Evolutionary conservation across 2,797 vertebrate genomes (phyloP).

Genomic region (Ptychadena robeensis): DNA sequence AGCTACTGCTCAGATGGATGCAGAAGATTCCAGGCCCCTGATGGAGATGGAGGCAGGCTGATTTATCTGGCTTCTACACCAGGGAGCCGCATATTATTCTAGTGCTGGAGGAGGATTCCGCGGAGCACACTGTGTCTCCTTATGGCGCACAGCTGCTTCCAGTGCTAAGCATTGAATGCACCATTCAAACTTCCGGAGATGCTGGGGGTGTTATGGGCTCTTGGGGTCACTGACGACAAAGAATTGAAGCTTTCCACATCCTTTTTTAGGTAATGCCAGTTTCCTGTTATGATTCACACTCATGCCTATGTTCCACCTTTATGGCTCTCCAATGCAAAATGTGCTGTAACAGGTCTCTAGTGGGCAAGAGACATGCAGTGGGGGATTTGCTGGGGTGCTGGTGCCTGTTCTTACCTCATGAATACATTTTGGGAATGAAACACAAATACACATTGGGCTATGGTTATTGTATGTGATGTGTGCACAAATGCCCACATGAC

Average conservation of each 20-base stretch:
- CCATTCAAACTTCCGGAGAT: background rate
- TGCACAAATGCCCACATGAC: too few species aligned
- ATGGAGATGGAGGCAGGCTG: background rate
- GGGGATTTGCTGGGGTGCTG: too few species aligned
- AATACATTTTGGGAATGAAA: too few species aligned
- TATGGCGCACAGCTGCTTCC: background rate
- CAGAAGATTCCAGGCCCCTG: background rate
- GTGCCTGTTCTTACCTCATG: too few species aligned
- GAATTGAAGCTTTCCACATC: background rate
- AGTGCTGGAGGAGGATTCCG: background rate
- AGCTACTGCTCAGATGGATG: background rate
- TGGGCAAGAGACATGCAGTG: too few species aligned
- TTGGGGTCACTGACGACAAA: background rate
- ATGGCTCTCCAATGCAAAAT: too few species aligned
- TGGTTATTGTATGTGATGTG: too few species aligned
- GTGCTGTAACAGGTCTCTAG: too few species aligned
- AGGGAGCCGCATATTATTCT: background rate
- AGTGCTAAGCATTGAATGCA: background rate
- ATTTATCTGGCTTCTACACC: background rate
- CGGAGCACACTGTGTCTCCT: background rate
- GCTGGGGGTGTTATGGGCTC: background rate
- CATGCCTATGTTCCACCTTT: too few species aligned
- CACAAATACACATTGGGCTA: too few species aligned
- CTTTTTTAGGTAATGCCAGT: background rate
- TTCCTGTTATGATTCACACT: background rate